Base-by-base conservation (phyloP, 2,797 vertebrate species). In the Coluber constrictor region DNA sequence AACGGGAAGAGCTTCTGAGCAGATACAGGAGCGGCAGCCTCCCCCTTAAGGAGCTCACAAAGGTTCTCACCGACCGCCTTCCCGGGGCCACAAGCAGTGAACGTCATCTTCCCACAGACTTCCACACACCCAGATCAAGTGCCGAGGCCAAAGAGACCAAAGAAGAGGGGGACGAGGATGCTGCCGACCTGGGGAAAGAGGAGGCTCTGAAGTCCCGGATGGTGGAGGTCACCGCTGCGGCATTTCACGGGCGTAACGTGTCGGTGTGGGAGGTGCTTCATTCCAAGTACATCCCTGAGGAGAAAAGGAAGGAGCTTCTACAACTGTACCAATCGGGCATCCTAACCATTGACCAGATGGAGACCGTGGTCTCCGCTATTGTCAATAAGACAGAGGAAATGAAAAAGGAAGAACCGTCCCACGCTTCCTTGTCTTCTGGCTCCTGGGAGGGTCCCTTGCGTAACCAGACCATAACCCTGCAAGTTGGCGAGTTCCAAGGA, bases 251-350 rank as follows among this genome's bases (percentile, higher is more conserved):
- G 86, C 98, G 98, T 0, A 97, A 98, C 90, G 92, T 98, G 23
- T 98, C 98, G 2, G 94, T 98, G 56, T 98, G 98, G 98, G 97
- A 98, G 88, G 95, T 98, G 57, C 97, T 98, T 86, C 97, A 98
- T 97, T 98, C 98, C 25, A 97, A 98, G 47, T 98, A 98, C 94
- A 97, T 98, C 92, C 95, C 97, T 61, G 97, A 98, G 94, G 91
- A 96, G 23, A 97, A 98, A 92, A 97, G 98, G 51, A 92, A 92
- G 90, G 97, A 98, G 74, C 96, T 98, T 8, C 96, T 98, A 94
- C 95, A 97, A 87, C 95, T 96, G 60, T 98, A 98, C 95, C 51
- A 9, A 2, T 86, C 51, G 0, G 74, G 90, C 13, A 70, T 59
- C 5, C 51, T 61, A 11, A 93, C 79, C 13, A 90, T 56, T 20